Percentiles rank a stretch among this genome's conserved stretches.
phyloP scores from a whole-genome alignment of 2,888 invertebrate genomes.

The Dorcus parallelipipedus region DNA sequence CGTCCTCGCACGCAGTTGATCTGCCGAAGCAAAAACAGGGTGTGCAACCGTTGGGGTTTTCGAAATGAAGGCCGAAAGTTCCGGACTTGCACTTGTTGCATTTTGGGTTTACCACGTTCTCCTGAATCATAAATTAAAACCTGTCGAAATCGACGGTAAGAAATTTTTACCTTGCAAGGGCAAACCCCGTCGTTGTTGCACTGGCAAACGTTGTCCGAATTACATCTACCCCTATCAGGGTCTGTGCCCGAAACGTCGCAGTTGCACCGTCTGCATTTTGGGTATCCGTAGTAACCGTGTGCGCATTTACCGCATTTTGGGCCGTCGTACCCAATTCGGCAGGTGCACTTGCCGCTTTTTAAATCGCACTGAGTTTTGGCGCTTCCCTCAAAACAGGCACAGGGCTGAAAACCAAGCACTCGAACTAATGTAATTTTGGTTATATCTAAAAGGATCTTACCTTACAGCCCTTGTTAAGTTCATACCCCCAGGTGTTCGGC shows the following conservation, averaged over 20 bases:
- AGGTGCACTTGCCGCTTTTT: slow-evolving; percentile 69
- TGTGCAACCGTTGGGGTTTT: slow-evolving; percentile 85
- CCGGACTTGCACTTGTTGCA: slow-evolving; percentile 82
- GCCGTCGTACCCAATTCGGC: slow-evolving; percentile 72
- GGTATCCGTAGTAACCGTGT: slow-evolving; percentile 84
- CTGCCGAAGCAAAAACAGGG: slow-evolving; percentile 95
- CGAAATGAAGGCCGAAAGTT: slow-evolving; percentile 78
- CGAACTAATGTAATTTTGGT: background rate
- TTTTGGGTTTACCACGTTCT: slow-evolving; percentile 76
- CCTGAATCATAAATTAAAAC: slow-evolving; percentile 49
- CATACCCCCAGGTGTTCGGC: slow-evolving; percentile 76
- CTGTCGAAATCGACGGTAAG: background rate
- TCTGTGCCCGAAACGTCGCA: slow-evolving; percentile 75
- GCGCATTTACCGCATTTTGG: slow-evolving; percentile 79
- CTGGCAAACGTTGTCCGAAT: slow-evolving; percentile 58
- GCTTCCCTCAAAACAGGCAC: slow-evolving; percentile 75
- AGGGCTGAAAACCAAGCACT: slow-evolving; percentile 46
- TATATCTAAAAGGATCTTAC: slow-evolving; percentile 40
- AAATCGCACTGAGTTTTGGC: slow-evolving; percentile 65
- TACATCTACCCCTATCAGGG: slow-evolving; percentile 44
- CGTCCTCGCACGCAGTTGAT: slow-evolving; percentile 75
- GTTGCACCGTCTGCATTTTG: slow-evolving; percentile 80
- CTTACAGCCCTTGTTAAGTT: slow-evolving; percentile 75
- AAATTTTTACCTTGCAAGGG: slow-evolving; percentile 73
- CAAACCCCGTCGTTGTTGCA: slow-evolving; percentile 81